phyloP scores from a whole-genome alignment of 1,140 invertebrate species.

The Solen grandis region DNA sequence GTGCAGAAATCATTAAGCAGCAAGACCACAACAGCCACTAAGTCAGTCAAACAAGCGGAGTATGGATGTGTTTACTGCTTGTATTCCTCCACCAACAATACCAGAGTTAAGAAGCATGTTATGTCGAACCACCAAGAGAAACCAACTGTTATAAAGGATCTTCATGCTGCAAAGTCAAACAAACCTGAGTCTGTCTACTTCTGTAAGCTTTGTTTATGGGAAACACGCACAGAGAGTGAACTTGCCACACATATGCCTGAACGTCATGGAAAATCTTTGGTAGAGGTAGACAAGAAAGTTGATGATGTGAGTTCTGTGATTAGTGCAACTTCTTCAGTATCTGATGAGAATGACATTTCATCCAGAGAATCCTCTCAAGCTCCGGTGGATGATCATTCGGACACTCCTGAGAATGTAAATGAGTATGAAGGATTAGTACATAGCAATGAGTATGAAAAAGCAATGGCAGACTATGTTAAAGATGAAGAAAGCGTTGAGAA shows the following conservation, averaged over 20 bases:
- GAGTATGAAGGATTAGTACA: conserved; percentile 51
- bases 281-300: background rate
- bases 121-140: conserved; percentile 55
- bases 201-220: conserved; percentile 66
- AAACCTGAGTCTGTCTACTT: conserved; percentile 61
- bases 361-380: background rate
- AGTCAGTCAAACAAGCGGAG: conserved; percentile 51
- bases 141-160: conserved; percentile 58
- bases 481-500: conserved; percentile 49
- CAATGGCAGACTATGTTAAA: conserved; percentile 59
- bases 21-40: conserved; percentile 36
- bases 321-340: background rate
- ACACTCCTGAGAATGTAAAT: conserved; percentile 44
- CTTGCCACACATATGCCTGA: conserved; percentile 56
- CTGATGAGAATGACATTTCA: background rate
- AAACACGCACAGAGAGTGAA: conserved; percentile 56
- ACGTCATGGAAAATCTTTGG: conserved; percentile 44
- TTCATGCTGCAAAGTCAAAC: conserved; percentile 51
- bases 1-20: conserved; percentile 60
- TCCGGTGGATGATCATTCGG: conserved; percentile 6
- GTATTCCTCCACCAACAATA: conserved; percentile 64
- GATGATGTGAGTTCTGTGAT: background rate
- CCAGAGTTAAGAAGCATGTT: conserved; percentile 65
- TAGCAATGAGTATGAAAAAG: conserved; percentile 51
- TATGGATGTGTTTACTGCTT: conserved; percentile 63